phyloP scores from a whole-genome alignment of 2,797 vertebrate genomes.

The Nannoperca australis region DNA sequence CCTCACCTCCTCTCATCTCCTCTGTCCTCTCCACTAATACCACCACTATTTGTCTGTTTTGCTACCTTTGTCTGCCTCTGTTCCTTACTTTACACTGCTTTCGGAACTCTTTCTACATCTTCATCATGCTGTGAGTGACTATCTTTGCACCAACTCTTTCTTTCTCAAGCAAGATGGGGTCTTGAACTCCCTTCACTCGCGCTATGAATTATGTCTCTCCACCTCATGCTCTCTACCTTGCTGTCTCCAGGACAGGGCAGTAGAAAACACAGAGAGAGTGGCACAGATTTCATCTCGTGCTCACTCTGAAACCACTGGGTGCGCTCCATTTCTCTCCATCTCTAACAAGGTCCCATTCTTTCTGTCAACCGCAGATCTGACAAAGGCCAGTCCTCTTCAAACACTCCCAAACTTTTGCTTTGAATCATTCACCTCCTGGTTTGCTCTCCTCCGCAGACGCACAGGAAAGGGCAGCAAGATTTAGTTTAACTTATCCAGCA shows the following conservation, averaged over 20 bases:
- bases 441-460: not conserved
- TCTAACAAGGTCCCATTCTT: constrained; percentile 18
- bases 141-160: constrained; percentile 7
- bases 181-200: constrained; percentile 26
- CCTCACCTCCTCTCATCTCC: constrained; percentile 19
- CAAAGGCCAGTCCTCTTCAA: constrained; percentile 36
- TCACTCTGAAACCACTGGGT: constrained; percentile 37
- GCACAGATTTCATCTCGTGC: constrained; percentile 46
- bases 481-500: constrained; percentile 31
- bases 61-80: constrained; percentile 6
- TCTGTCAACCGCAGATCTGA: constrained; percentile 12
- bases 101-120: constrained; percentile 1
- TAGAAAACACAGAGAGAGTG: constrained; percentile 33
- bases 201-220: constrained; percentile 48
- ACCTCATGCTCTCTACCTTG: constrained; percentile 3
- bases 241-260: constrained; percentile 31
- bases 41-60: constrained; percentile 36
- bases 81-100: constrained; percentile 3
- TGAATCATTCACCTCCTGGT: constrained; percentile 40
- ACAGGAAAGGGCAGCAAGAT: constrained; percentile 14
- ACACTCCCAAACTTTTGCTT: constrained; percentile 46
- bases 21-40: constrained; percentile 12
- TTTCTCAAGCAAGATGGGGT: constrained; percentile 18
- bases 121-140: constrained; percentile 1
- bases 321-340: constrained; percentile 4